Evolutionary conservation across 2,888 invertebrate genomes (phyloP), one percentile per base, ranked within the genome.

Genomic region (Parnassius glacialis): DNA sequence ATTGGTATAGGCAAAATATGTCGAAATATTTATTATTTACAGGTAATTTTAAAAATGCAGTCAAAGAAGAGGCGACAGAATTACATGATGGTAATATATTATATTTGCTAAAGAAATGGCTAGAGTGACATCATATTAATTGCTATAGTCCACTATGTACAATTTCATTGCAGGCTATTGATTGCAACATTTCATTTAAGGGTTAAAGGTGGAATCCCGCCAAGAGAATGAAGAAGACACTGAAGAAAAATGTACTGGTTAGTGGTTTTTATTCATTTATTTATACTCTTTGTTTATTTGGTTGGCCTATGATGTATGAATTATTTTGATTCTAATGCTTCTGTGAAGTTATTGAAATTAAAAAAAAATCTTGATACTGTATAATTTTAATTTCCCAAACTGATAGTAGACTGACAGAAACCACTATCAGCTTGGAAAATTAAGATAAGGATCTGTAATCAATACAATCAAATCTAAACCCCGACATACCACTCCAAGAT

Each of bases 51-150:
- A 45, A 34, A 1, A 58, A 51, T 55, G 43, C 50, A 20, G 58
- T 58, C 2, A 62, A 62, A 45, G 58, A 62, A 55, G 62, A 62
- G 42, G 25, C 55, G n/a, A 62, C 55, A 50, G 62, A 57, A 45
- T 16, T 52, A 20, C 13, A 45, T 13, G 55, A 51, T 55, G 62
- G 62, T 62, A 62, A 59, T 44, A 42, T 11, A 10, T 50, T 50
- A 10, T 47, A 48, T 12, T 13, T 48, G 13, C 9, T 10, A 11
- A 43, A 10, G 11, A 2, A 43, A 48, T n/a, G n/a, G 48, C 1
- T 48, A 10, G 48, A 9, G 9, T 13, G 5, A 48, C 9, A 9
- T 13, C 13, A 43, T 42, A 12, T 54, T 47, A 44, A 12, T 51
- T 44, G n/a, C 20, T 11, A 48, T 55, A 50, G 50, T 13, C 10